Evolutionary conservation across 2,888 invertebrate species (phyloP).

Genomic region (Rugalucina vietnamica): DNA sequence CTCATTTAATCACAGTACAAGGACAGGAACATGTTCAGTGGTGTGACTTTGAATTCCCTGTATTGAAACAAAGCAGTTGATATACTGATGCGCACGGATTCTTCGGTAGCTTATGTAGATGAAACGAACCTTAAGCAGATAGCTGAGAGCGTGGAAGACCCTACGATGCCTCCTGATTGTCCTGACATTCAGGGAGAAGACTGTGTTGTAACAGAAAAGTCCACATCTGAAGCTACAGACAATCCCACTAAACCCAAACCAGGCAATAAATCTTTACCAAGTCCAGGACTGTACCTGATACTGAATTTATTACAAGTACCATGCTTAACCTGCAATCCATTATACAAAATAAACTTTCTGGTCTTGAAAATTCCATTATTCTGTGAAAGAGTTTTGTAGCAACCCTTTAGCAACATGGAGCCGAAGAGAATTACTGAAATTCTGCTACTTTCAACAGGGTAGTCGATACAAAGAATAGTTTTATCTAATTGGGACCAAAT

Average conservation of each 20-base stretch:
- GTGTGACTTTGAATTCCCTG: conserved; percentile 1
- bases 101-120: not conserved
- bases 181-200: not conserved
- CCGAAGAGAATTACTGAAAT: no score
- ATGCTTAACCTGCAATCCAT: not conserved
- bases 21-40: not conserved
- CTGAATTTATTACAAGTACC: not conserved
- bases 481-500: no score
- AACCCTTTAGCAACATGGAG: no score
- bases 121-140: not conserved
- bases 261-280: not conserved
- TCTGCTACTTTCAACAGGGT: no score
- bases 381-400: not conserved
- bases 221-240: not conserved
- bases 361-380: not conserved
- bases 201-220: not conserved
- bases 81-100: not conserved
- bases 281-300: not conserved
- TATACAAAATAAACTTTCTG: not conserved
- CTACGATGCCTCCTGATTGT: not conserved
- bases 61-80: not conserved
- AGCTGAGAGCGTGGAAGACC: not conserved
- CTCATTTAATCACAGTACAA: not conserved
- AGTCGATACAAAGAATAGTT: no score
- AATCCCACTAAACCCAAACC: not conserved